Evolutionary conservation across 2,888 invertebrate species (phyloP), one percentile per base, ranked within the genome.

Genomic region (Abrostola tripartita): DNA sequence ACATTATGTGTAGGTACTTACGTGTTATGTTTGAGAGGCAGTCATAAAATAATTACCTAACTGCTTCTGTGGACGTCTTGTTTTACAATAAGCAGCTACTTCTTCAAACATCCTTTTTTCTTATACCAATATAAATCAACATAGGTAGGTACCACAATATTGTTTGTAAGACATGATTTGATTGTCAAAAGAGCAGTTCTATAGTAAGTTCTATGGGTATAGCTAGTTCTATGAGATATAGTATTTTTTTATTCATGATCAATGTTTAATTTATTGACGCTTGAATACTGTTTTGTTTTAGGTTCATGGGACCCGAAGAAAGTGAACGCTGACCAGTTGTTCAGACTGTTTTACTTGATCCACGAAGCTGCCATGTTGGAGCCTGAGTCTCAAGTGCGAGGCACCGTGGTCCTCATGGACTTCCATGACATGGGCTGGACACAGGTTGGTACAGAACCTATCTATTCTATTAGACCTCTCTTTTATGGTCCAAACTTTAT

Each of bases 381-480:
- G 76, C 96, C 96, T 0, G 97, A 97, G 89, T 96, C 97, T 0
- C 97, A 97, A 90, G 96, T 98, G n/a, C 95, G 96, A 42, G 98
- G 98, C 24, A 96, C 96, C 6, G 97, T 98, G 9, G 97, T 97
- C 24, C 93, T 98, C 68, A 97, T 98, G 97, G 98, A 98, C 89
- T 98, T 97, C 87, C 95, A 97, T 75, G 96, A 96, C 7, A 94
- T 98, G 84, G 95, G 96, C 7, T 96, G 97, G 96, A 95, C 96
- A 85, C 98, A 98, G 95, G 95, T 96, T 14, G 91, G 83, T 72
- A 60, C 8, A 47, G n/a, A 9, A 36, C 24, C 24, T 6, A 44
- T 14, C 7, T 1, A 14, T 14, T 41, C 5, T n/a, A 11, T n/a
- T 9, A n/a, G 9, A 51, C 37, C 11, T 50, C 36, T 50, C 24